Base-by-base conservation (phyloP, 1,140 invertebrate species). In the Heliconius hewitsoni region DNA sequence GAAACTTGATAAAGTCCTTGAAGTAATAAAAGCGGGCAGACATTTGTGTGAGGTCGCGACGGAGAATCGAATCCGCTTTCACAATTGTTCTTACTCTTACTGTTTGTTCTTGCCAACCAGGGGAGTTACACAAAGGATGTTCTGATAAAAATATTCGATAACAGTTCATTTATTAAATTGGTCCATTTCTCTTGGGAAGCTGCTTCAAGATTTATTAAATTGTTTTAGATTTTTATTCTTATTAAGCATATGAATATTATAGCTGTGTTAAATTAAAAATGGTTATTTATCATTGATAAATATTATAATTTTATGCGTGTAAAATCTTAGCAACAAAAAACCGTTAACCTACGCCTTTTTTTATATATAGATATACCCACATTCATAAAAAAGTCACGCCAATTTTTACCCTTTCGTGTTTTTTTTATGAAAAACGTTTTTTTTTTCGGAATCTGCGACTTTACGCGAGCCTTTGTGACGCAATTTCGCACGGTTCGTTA, bases 401-500 rank as follows among this genome's bases (percentile, higher is more conserved):
- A 74, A 77, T 83, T 76, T 85, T 88, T 86, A 92, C 88, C 90
- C 90, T 89, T 90, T 89, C 82, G 81, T 73, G 23, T 79, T 89
- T 73, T 79, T 89, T 90, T 85, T 79, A 66, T 50, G 42, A 4
- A 66, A 84, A 88, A 90, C 86, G 79, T 78, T 39, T 18, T 1
- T 80, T 82, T 87, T 82, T 86, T 78, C 27, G 34, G n/a, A 18
- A 19, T 83, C 86, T 86, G 84, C 82, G 79, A 42, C 76, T 82
- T 73, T 73, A 52, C 72, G 76, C 71, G 73, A 23, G 46, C 73
- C 82, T 84, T 91, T 91, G 88, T 92, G 71, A 73, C 37, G 78
- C 34, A 89, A 94, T 93, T 94, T 94, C 93, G 90, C 93, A 94
- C 93, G 93, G 91, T 93, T 89, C 80, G 87, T 92, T 91, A 87